Conservation (phyloP, 2,797 vertebrate species). For the Cheirogaleus major region DNA sequence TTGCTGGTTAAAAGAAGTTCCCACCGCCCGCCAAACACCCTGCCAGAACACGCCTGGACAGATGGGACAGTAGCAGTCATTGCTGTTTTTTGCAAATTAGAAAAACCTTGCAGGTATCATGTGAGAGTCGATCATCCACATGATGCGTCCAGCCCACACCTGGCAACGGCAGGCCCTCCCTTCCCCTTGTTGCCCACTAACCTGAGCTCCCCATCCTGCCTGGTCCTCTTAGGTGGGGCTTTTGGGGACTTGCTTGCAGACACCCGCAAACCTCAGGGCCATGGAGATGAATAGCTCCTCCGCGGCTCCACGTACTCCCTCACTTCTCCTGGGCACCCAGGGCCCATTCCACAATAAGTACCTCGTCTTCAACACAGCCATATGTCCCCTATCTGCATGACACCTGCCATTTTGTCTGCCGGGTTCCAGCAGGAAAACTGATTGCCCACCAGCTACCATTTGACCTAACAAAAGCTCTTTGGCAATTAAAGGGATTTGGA, state of each 20-base stretch:
- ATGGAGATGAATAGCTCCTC: not conserved
- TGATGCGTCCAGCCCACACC: accelerated
- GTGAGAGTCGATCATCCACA: not conserved
- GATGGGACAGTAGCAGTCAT: not conserved
- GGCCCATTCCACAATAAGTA: not conserved
- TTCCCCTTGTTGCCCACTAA: accelerated
- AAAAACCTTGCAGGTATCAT: not conserved
- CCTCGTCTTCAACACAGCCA: accelerated
- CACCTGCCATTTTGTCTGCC: not conserved
- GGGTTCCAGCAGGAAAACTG: not conserved
- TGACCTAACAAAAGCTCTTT: not conserved
- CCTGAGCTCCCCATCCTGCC: not conserved
- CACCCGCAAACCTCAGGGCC: not conserved
- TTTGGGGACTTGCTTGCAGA: not conserved
- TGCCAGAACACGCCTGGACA: not conserved
- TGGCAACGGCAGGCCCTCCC: not conserved
- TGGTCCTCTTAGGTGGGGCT: not conserved
- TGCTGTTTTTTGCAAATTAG: not conserved
- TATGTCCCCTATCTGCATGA: not conserved
- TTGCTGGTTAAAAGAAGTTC: not conserved
- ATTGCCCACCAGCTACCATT: not conserved
- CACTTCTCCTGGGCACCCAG: not conserved
- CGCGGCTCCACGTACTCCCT: not conserved
- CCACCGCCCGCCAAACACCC: not conserved
- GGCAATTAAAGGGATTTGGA: not conserved